Evolutionary conservation across 2,888 invertebrate genomes (phyloP), one percentile per base, ranked within the genome.

Genomic region (Scaptomyza flava): DNA sequence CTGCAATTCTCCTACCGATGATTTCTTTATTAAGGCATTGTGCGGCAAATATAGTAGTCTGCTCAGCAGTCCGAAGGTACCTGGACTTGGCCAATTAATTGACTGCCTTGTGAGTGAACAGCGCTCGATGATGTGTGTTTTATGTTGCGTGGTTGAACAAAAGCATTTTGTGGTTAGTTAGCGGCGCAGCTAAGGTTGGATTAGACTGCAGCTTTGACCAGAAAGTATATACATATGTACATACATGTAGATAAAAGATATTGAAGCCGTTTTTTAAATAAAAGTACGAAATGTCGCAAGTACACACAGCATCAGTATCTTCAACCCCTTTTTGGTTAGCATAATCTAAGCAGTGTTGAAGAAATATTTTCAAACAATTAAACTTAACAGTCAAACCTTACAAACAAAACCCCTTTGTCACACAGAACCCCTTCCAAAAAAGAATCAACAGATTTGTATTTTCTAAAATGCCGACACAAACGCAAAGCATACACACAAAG

Each of bases 331-430:
- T 5, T 12, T 17, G 17, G n/a, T 11, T 9, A 31, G 20, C 33
- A 45, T 31, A 57, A 59, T 66, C 65, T 54, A 36, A 30, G 47
- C 53, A 41, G 20, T 31, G 12, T 45, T 33, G 14, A 34, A 23
- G 38, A 77, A 74, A 68, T 84, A 77, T 74, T 83, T 83, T 83
- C 86, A 69, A 83, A 79, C 82, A 86, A 83, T 83, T 86, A 83
- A 86, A 57, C 70, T 20, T 71, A 65, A 61, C 61, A 48, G 64
- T 38, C 27, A 34, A 60, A 66, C 59, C 52, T 66, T 33, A 50
- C 60, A 68, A 68, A 50, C 75, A 60, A 75, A 81, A 80, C 78
- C 65, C 79, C 72, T 81, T 73, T 77, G 66, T 64, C 59, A 53
- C 61, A 38, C 34, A 60, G 54, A 70, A 68, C 45, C 77, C 65